Evolutionary conservation across 2,888 invertebrate genomes (phyloP), one percentile per base, ranked within the genome.

Genomic region (Capitulum mitella): DNA sequence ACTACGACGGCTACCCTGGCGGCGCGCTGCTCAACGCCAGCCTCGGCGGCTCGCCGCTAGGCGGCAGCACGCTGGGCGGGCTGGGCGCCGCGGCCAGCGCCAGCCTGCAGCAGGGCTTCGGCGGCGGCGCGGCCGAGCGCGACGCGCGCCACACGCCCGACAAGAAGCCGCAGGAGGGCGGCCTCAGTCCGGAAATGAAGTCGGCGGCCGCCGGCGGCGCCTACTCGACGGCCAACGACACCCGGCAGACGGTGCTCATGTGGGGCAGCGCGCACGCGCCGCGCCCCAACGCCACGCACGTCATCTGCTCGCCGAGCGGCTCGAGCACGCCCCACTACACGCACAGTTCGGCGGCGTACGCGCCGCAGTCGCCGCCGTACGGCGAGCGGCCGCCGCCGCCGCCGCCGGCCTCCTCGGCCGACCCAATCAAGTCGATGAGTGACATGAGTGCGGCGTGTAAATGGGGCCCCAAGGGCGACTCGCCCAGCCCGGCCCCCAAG

Each of bases 191-290:
- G 32, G 79, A 80, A 29, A 81, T 80, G 34, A 80, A 79, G 10
- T 64, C 78, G 61, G 79, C 81, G 75, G 81, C 80, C 40, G 64
- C 78, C 78, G 80, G 34, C 81, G 80, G 22, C 83, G 83, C 79
- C 82, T 84, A 80, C 82, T 83, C 58, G 81, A 83, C 78, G 82
- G 77, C 82, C 26, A 87, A 89, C 79, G 91, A 90, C 83, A 88
- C 90, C 82, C 88, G 96, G 75, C 95, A 96, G 86, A 96, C 95
- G 22, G 96, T 95, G 78, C 89, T 96, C 74, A 95, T 96, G 95
- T 96, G 95, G 95, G 95, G 95, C 16, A 84, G 81, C 34, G 82
- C 83, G 5, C 64, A 64, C 22, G 64, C 64, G 64, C 64, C 64
- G 34, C 64, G 81, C 81, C 84, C 85, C 82, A 85, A 86, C 79